phyloP scores from a whole-genome alignment of 2,113 vertebrate genomes.

The Osmerus eperlanus region DNA sequence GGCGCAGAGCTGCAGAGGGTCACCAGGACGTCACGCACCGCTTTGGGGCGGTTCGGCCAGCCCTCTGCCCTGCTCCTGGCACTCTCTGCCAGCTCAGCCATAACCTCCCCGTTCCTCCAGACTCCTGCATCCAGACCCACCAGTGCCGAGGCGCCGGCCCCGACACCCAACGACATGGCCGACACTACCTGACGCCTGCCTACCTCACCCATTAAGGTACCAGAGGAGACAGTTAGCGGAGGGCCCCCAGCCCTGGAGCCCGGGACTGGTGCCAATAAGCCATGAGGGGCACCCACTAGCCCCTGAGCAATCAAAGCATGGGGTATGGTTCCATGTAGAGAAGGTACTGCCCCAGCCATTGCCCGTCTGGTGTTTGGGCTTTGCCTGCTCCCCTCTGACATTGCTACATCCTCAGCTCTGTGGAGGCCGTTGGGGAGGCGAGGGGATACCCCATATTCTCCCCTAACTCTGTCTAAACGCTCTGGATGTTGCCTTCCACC shows the following conservation, averaged over 20 bases:
- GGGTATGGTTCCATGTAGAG: conserved; percentile 60
- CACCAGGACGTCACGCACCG: conserved; percentile 77
- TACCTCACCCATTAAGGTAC: conserved; percentile 68
- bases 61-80: conserved; percentile 79
- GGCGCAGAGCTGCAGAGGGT: conserved; percentile 78
- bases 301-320: conserved; percentile 79
- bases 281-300: conserved; percentile 68
- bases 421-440: conserved; percentile 82
- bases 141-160: conserved; percentile 61
- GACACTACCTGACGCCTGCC: conserved; percentile 65
- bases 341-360: conserved; percentile 73
- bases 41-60: conserved; percentile 82
- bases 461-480: conserved; percentile 69
- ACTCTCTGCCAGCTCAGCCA: conserved; percentile 78
- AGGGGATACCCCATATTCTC: conserved; percentile 75
- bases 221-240: conserved; percentile 64
- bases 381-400: conserved; percentile 77
- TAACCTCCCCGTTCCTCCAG: conserved; percentile 68
- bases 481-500: conserved; percentile 67
- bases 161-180: conserved; percentile 58
- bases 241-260: conserved; percentile 61
- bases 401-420: conserved; percentile 68
- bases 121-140: conserved; percentile 60
- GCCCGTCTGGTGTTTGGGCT: conserved; percentile 79
- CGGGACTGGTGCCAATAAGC: conserved; percentile 62